Percentiles rank a stretch among this genome's conserved stretches.
These are phyloP conservation scores for Himantopus leucocephalus DNA, from an alignment of 2,113 vertebrate species.

Conservation along the genomic window DNA sequence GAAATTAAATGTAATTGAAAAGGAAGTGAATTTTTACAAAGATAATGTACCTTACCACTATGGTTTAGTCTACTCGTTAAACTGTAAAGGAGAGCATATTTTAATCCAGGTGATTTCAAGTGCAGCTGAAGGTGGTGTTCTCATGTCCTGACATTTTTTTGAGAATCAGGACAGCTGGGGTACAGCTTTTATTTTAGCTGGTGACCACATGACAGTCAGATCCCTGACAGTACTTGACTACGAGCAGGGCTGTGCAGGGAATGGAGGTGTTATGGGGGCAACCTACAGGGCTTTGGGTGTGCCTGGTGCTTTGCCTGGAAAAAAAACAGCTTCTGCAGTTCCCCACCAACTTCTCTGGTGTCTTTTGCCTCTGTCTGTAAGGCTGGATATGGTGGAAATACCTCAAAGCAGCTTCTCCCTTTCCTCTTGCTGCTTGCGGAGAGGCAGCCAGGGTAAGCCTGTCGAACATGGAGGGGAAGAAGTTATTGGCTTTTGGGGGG, in stretches of 20 bases:
- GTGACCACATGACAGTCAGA: neutral
- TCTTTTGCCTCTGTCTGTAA: neutral
- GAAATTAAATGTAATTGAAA: conserved; percentile 40
- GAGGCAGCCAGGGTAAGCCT: neutral
- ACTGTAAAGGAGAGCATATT: neutral
- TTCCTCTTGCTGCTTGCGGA: neutral
- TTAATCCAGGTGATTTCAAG: neutral
- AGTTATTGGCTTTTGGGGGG: neutral
- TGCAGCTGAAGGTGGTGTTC: neutral
- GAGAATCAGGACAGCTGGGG: neutral
- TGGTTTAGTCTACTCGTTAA: neutral
- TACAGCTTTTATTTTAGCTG: neutral
- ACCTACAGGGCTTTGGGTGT: neutral
- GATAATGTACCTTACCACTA: neutral
- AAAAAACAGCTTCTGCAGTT: neutral
- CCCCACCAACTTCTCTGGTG: neutral
- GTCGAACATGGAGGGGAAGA: neutral
- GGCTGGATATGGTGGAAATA: neutral
- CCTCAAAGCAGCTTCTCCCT: neutral
- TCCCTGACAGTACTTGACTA: neutral
- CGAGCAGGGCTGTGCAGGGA: neutral
- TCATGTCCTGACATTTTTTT: neutral
- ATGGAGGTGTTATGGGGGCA: neutral
- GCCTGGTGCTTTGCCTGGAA: neutral
- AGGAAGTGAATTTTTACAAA: conserved; percentile 2